Evolutionary conservation across 2,888 invertebrate genomes (phyloP).

Genomic region (Chorisops tibialis): DNA sequence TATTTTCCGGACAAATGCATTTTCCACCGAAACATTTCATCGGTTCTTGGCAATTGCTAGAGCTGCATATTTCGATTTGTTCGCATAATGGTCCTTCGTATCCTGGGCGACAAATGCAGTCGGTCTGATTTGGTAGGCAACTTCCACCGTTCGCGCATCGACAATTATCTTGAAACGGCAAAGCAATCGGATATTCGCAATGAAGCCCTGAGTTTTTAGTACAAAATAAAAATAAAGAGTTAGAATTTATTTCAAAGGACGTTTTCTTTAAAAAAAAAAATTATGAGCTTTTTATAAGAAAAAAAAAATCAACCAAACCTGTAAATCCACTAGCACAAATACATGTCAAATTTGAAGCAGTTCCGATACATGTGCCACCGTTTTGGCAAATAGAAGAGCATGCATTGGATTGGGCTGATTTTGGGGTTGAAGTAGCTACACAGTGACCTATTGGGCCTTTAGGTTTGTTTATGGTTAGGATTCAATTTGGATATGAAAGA

Average conservation of each 20-base stretch:
- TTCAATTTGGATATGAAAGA: neutral
- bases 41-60: constrained; percentile 48
- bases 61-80: constrained; percentile 45
- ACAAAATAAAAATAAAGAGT: neutral
- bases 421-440: constrained; percentile 44
- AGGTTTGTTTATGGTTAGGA: neutral
- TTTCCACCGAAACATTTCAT: constrained; percentile 48
- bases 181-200: constrained; percentile 44
- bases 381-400: constrained; percentile 63
- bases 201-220: constrained; percentile 46
- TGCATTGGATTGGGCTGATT: constrained; percentile 51
- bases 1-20: constrained; percentile 50
- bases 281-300: neutral
- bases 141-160: constrained; percentile 51
- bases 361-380: constrained; percentile 66
- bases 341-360: constrained; percentile 66
- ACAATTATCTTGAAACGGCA: constrained; percentile 41
- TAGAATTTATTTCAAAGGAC: neutral
- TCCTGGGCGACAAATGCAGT: constrained; percentile 48
- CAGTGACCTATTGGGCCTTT: constrained; percentile 52
- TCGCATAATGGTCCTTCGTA: constrained; percentile 50
- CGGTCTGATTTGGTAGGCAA: constrained; percentile 48
- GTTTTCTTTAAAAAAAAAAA: neutral
- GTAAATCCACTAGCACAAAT: constrained; percentile 66
- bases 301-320: constrained; percentile 53